Base-by-base conservation (phyloP, 2,888 invertebrate genomes). In the Aphodius granarius region DNA sequence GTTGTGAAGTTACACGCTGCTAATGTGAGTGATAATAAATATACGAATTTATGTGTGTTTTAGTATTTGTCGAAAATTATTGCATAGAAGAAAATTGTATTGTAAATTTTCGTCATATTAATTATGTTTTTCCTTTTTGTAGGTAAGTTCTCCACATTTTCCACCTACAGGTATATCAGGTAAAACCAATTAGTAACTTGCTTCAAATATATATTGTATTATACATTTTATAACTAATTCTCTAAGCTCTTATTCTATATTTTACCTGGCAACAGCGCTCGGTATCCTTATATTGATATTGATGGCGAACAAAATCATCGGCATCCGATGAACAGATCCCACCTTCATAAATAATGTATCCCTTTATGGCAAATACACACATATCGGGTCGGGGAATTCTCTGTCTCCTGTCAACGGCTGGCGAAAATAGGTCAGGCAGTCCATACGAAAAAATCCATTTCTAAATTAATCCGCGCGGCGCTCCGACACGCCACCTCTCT, bases 401-500 rank as follows among this genome's bases (percentile, higher is more conserved):
- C 43, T 43, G 43, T 43, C 43, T 43, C 43, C 43, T 13, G 43
- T 43, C 43, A 43, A 43, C 43, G 43, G 43, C 43, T 43, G 43
- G 43, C 43, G 43, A 68, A 68, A 65, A 68, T 68, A 22, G 68
- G 68, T 68, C 68, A 68, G 20, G 6, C 68, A 20, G 68, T 20
- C 22, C 13, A 43, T 43, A 43, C 22, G 19, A 22, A 68, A 22
- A 68, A n/a, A 20, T 68, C 68, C 68, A 22, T 22, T 68, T 68
- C 68, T 68, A 68, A 68, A 68, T 68, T 68, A 20, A 68, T 68
- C 68, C 22, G 68, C 68, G 20, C 68, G 43, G 43, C 43, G 43
- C 43, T 43, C 43, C 43, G 43, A 43, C 43, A n/a, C n/a, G n/a
- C n/a, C n/a, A n/a, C n/a, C n/a, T n/a, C n/a, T n/a, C n/a, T n/a